Conservation (phyloP, 1,140 invertebrate species). For the Antheraea mylitta region DNA sequence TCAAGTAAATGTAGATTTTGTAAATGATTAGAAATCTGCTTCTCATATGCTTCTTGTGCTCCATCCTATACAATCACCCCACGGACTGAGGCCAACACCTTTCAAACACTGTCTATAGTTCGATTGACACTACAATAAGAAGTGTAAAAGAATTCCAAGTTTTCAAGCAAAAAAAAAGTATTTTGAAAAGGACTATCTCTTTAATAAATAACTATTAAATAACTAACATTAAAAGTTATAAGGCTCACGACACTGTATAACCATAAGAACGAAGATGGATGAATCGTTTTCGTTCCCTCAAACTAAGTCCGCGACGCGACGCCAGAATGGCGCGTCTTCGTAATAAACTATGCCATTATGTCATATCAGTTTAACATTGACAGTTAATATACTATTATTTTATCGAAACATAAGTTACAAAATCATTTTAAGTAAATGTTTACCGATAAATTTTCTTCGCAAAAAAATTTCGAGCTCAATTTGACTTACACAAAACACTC, state of each 20-base stretch:
- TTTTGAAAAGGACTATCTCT: neutral
- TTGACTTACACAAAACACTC: too few species aligned
- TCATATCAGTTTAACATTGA: slow-evolving; percentile 5
- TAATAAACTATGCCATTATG: slow-evolving; percentile 46
- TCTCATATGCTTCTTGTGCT: too few species aligned
- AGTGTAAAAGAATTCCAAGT: too few species aligned
- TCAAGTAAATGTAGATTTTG: too few species aligned
- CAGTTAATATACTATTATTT: neutral
- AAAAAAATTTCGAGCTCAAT: too few species aligned
- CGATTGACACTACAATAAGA: too few species aligned
- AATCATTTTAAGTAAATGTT: neutral
- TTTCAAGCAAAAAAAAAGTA: too few species aligned
- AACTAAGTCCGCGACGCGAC: slow-evolving; percentile 32
- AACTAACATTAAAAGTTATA: too few species aligned
- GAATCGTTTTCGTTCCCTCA: slow-evolving; percentile 1
- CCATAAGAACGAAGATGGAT: slow-evolving; percentile 7
- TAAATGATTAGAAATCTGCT: too few species aligned
- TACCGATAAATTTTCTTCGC: neutral
- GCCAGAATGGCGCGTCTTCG: slow-evolving; percentile 52
- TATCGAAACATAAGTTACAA: neutral
- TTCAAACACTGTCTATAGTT: too few species aligned
- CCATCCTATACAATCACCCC: too few species aligned
- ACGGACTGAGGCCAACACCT: too few species aligned
- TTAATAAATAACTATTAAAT: neutral
- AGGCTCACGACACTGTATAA: neutral